Evolutionary conservation across 2,797 vertebrate species (phyloP), one percentile per base, ranked within the genome.

Genomic region (Pseudocheirus occidentalis): DNA sequence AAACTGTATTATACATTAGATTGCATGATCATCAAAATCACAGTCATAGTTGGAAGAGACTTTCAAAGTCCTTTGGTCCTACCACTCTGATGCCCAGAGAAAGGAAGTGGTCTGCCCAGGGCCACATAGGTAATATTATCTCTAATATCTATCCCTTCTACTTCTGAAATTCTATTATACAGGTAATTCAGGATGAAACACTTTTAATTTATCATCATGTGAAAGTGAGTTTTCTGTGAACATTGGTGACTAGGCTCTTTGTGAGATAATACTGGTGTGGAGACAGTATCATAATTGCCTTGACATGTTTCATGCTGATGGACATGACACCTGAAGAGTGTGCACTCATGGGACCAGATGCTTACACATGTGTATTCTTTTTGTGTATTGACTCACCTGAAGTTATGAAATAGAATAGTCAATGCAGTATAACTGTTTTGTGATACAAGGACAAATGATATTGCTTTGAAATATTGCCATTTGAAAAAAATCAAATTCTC

Each of bases 401-500:
- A 96, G 90, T 95, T 55, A 94, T 28, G 62, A 95, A 97, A 55
- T 54, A 28, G 93, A 92, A 96, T 55, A 40, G 14, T 73, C 94
- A n/a, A 90, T 90, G 12, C 16, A 54, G 52, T 53, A 14, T 90
- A 29, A 31, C 54, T 34, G 13, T 16, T 90, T 95, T 46, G 92
- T 89, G 91, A 73, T 81, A 89, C 81, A 40, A n/a, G 87, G 73
- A 90, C 94, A 93, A 95, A 95, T 94, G 62, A 59, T 96, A 96
- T 57, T 97, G 95, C 55, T 93, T 95, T 92, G 66, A 55, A 73
- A 54, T 95, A 95, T 91, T 92, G 94, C 73, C 94, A 91, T 96
- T 97, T 95, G 16, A 81, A 66, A 59, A 46, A 90, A 95, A 92
- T 97, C 59, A 94, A 95, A 95, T 93, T 56, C 55, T 90, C 50